These are phyloP conservation scores for Drosophila equinoxialis DNA, from an alignment of 1,140 invertebrate genomes.

Conservation along the genomic window DNA sequence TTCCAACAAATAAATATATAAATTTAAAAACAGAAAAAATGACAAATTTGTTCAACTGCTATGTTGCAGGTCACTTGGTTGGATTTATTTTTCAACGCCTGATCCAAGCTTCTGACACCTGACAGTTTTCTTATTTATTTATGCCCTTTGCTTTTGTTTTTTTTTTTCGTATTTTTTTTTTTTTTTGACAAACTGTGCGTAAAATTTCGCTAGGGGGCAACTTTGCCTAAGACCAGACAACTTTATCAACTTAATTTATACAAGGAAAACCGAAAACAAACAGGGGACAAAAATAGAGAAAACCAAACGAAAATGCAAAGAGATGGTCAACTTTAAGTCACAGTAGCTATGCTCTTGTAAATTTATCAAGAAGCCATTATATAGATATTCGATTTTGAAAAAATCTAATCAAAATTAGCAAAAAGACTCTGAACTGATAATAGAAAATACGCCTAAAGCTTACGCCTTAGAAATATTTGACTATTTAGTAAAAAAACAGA, in stretches of 20 bases:
- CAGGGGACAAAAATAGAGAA: neutral
- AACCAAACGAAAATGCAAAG: neutral
- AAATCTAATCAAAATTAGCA: too few species aligned
- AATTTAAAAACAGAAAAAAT: neutral
- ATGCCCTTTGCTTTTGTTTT: conserved; percentile 7
- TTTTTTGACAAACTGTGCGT: conserved; percentile 14
- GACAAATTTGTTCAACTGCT: conserved; percentile 8
- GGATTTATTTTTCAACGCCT: conserved; percentile 16
- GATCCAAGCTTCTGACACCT: conserved; percentile 20
- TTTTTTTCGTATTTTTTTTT: too few species aligned
- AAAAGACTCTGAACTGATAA: too few species aligned
- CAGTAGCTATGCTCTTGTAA: neutral
- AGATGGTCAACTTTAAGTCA: neutral
- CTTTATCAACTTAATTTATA: conserved; percentile 23
- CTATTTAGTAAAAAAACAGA: too few species aligned
- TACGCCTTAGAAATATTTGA: too few species aligned
- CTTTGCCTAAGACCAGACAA: conserved; percentile 12
- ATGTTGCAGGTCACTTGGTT: conserved; percentile 10
- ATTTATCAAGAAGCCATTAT: neutral
- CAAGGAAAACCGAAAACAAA: conserved; percentile 1
- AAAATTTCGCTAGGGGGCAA: conserved; percentile 21
- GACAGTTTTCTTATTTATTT: conserved; percentile 21
- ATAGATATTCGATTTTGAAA: neutral
- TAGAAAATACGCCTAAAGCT: too few species aligned
- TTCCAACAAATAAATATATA: conserved; percentile 4